These are phyloP conservation scores for Nudaria mundana DNA, from an alignment of 2,888 invertebrate genomes.

Conservation along the genomic window DNA sequence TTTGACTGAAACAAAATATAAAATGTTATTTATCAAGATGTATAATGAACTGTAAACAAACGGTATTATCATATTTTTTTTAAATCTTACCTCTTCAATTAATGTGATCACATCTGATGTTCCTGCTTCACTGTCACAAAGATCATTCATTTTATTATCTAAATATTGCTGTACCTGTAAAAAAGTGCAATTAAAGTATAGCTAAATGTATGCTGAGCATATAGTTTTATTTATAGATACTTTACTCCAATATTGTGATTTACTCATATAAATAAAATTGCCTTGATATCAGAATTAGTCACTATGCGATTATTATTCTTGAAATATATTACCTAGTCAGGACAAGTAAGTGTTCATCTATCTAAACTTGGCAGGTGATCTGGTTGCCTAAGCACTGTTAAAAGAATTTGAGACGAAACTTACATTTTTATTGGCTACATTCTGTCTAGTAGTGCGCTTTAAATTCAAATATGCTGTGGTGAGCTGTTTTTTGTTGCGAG, in stretches of 20 bases:
- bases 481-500: conserved; percentile 1
- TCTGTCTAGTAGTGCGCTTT: background rate
- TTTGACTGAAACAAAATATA: background rate
- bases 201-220: background rate
- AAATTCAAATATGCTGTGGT: conserved; percentile 2
- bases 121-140: background rate
- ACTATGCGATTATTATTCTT: background rate
- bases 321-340: too few species aligned
- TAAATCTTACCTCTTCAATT: background rate
- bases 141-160: background rate
- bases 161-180: background rate
- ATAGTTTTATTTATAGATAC: background rate
- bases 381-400: background rate
- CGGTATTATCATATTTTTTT: background rate
- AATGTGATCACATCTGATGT: background rate
- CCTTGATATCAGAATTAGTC: background rate
- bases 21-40: background rate
- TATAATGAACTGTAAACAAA: background rate
- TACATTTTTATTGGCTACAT: background rate
- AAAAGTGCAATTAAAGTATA: background rate
- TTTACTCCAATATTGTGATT: background rate
- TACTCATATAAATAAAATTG: background rate
- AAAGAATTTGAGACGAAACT: background rate
- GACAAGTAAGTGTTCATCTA: too few species aligned
- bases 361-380: background rate